Base-by-base conservation (phyloP, 2,888 invertebrate species). In the Acrocyrtus sp. region DNA sequence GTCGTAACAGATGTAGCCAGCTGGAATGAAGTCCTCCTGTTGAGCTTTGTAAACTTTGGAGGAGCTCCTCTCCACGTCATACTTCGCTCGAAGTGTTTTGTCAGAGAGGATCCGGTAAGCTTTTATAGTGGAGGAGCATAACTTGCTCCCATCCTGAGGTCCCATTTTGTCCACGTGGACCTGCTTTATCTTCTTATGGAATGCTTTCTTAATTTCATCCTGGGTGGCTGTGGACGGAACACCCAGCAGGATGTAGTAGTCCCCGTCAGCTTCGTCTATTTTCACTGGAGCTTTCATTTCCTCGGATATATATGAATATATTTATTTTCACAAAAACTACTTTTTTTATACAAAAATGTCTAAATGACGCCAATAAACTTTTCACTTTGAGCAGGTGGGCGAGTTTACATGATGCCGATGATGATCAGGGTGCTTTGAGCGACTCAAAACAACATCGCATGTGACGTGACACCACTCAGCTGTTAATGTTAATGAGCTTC, bases 1-100 rank as follows among this genome's bases (percentile, higher is more conserved):
- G 48, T 78, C 76, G 48, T 77, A 78, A 58, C 78, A 78, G 22
- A 78, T 78, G 57, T 56, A 63, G 8, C 78, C 78, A 1, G 78
- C 78, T 41, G 76, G 76, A 51, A 66, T 45, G 56, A 76, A 76
- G 12, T 65, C 61, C 24, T 65, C 66, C 22, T 65, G 62, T 39
- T 39, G 29, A n/a, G 62, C 72, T 48, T 72, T 75, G 47, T 72
- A 74, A 34, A 58, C 63, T 41, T 72, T 72, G 10, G 57, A 48
- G 1, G 75, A 60, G 50, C 65, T 72, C 10, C 76, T 34, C 43
- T 74, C 72, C 12, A 78, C 77, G 47, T 78, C 78, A 34, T 78
- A 78, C 54, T 68, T 73, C n/a, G 57, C 56, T 17, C 78, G 53
- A 1, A 74, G 26, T 4, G 60, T 58, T 45, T 74, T 53, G 29